A percentile compares a stretch with the other conserved stretches of the same genome.
Evolutionary conservation across 2,113 vertebrate genomes (phyloP).

Genomic region (Entomyzon cyanotis): DNA sequence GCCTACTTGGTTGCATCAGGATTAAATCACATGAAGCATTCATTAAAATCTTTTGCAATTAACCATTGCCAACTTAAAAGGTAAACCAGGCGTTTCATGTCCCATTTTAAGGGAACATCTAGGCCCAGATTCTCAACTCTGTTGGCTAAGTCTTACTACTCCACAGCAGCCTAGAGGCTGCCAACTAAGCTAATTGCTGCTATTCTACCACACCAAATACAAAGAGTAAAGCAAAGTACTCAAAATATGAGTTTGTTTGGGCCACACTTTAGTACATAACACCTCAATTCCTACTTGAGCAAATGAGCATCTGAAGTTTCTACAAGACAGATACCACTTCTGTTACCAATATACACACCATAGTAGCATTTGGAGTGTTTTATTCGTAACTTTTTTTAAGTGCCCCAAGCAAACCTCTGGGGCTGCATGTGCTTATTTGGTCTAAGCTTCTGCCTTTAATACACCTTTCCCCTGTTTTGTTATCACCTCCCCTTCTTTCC

Average conservation of each 20-base stretch:
- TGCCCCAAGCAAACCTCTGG: background rate
- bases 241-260: background rate
- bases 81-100: background rate
- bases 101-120: background rate
- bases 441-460: background rate
- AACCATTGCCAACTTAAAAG: background rate
- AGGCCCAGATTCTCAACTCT: background rate
- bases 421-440: background rate
- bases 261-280: background rate
- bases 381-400: background rate
- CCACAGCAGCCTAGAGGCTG: background rate
- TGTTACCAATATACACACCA: background rate
- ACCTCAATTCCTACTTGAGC: background rate
- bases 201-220: background rate
- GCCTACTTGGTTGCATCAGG: slow-evolving; percentile 41
- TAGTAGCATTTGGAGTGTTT: background rate
- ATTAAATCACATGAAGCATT: slow-evolving; percentile 58
- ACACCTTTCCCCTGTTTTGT: background rate
- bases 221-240: background rate
- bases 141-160: background rate
- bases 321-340: background rate
- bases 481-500: background rate
- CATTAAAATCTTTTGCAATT: slow-evolving; percentile 45
- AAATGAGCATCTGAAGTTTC: background rate
- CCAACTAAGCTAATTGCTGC: background rate